Base-by-base conservation (phyloP, 2,888 invertebrate genomes). In the Amphiduros pacificus region DNA sequence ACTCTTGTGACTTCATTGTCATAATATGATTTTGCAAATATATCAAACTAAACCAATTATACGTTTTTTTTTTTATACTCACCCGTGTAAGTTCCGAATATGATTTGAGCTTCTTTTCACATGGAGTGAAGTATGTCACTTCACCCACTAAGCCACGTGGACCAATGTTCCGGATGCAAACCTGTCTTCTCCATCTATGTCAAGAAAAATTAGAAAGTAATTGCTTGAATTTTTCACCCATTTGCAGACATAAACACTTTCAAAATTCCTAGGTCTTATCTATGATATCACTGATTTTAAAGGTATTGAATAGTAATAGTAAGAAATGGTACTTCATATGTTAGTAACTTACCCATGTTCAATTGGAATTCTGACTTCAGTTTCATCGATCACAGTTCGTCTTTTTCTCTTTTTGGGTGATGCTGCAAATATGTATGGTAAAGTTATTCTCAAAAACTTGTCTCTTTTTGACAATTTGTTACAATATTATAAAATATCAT, bases 81-180 rank as follows among this genome's bases (percentile, higher is more conserved):
- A 79, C 78, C 72, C 77, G 72, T 73, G 75, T 77, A 51, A 88
- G 85, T 77, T 89, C 89, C 3, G 87, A 85, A 77, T 86, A 87
- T 68, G 85, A 87, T 68, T 86, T 85, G 74, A 89, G 85, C 62
- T 85, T 86, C 73, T 87, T 87, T 41, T 88, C 88, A 77, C 87
- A 87, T 0, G 89, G 89, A 52, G 88, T 86, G 67, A 89, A 89
- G 83, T 98, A 98, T 62, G 89, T 88, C 51, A 98, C 96, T 77
- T 97, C 96, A n/a, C 97, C 80, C 5, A 77, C 72, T 29, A 81
- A 75, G 24, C 80, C 79, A n/a, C 77, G 66, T 71, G 91, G 89
- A 5, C 92, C 93, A 9, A 95, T 87, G 4, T 92, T 92, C 67
- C 90, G 89, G 74, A 96, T 93, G 59, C 93, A 87, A 0, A 95